Conservation (phyloP, 2,888 invertebrate genomes). For the Seira musarum region DNA sequence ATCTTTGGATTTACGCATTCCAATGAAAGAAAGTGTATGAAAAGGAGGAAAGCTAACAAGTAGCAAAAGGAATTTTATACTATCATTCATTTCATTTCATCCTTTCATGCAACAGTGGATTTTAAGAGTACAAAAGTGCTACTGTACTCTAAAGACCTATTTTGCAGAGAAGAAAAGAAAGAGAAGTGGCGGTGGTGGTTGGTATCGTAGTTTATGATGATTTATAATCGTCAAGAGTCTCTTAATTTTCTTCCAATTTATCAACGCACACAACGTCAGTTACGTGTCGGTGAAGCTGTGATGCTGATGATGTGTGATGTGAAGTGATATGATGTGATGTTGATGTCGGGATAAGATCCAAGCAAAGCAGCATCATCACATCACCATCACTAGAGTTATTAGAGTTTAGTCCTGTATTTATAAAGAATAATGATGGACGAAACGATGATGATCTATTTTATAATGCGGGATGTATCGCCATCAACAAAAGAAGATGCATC, state of each 20-base stretch:
- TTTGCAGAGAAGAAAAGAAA: conserved; percentile 21
- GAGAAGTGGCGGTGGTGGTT: conserved; percentile 24
- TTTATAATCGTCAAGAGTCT: conserved; percentile 67
- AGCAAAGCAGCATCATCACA: too few relatives aligned
- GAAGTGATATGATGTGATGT: too few relatives aligned
- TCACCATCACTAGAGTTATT: too few relatives aligned
- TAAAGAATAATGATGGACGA: conserved; percentile 42
- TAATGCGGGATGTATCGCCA: conserved; percentile 34
- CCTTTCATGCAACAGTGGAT: conserved; percentile 15
- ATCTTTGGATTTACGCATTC: too few relatives aligned
- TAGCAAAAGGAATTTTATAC: neutral
- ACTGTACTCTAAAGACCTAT: neutral
- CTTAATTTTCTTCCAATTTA: conserved; percentile 69
- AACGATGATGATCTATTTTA: conserved; percentile 42
- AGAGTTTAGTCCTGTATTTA: conserved; percentile 22
- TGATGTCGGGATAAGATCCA: too few relatives aligned
- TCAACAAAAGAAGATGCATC: conserved; percentile 49
- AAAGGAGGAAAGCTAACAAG: too few relatives aligned
- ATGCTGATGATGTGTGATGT: conserved; percentile 47
- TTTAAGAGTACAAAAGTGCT: neutral
- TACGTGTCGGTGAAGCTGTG: conserved; percentile 54
- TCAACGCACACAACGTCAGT: conserved; percentile 62
- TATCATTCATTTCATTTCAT: neutral
- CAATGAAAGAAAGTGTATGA: too few relatives aligned
- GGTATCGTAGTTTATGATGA: conserved; percentile 66